Conservation (phyloP, 2,113 vertebrate genomes). For the Platichthys stellatus region DNA sequence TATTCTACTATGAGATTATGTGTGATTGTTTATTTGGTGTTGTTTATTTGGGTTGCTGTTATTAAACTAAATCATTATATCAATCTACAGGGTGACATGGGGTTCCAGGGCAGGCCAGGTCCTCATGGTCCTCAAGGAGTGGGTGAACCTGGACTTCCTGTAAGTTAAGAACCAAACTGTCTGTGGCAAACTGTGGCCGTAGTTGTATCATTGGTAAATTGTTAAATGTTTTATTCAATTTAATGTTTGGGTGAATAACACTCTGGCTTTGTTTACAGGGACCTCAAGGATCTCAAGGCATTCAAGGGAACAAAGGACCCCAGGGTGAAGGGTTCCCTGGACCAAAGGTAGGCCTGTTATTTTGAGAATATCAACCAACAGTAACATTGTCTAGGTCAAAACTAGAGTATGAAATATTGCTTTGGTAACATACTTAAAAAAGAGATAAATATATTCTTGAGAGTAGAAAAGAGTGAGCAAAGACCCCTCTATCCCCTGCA, state of each 20-base stretch:
- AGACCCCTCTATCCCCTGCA: background rate
- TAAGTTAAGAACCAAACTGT: constrained; percentile 73
- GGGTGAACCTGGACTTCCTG: constrained; percentile 87
- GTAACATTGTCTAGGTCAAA: background rate
- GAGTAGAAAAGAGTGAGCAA: background rate
- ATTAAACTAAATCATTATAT: constrained; percentile 7
- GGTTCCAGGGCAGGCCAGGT: constrained; percentile 86
- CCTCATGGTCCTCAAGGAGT: constrained; percentile 86
- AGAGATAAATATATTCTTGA: background rate
- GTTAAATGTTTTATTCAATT: background rate
- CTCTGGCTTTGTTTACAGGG: constrained; percentile 80
- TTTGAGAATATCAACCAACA: background rate
- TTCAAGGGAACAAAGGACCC: constrained; percentile 88
- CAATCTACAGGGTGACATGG: constrained; percentile 86
- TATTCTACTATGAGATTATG: background rate
- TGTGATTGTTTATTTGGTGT: background rate
- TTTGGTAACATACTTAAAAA: too few relatives aligned
- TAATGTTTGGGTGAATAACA: background rate
- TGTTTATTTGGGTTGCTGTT: background rate
- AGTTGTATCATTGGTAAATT: background rate
- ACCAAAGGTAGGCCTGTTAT: constrained; percentile 83
- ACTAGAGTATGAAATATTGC: background rate
- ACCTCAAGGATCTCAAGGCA: constrained; percentile 89
- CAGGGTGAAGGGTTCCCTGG: constrained; percentile 90
- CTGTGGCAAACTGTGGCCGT: background rate